phyloP scores from a whole-genome alignment of 2,888 invertebrate genomes.

The Oxystoma pomonae region DNA sequence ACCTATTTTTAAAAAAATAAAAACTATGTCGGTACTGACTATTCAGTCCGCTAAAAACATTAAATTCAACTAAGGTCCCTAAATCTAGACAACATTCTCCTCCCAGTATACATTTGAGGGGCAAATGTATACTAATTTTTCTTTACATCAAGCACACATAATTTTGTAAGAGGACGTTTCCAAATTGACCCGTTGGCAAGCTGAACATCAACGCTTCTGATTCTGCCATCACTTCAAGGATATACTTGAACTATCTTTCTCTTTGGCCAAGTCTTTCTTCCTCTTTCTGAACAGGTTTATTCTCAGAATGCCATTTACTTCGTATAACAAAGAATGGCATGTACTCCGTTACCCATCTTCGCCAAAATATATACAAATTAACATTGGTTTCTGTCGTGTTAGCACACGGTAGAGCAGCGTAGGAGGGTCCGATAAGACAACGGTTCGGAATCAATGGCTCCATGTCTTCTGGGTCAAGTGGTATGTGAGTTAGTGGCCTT shows the following conservation, averaged over 20 bases:
- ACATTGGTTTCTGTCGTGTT: background rate
- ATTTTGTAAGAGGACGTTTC: background rate
- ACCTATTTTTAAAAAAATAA: too few relatives aligned
- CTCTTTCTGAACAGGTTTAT: background rate
- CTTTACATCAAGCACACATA: background rate
- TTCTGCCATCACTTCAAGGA: background rate
- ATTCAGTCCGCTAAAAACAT: too few relatives aligned
- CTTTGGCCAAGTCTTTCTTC: background rate
- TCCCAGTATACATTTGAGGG: background rate
- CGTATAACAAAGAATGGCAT: background rate
- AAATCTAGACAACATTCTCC: background rate
- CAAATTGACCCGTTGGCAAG: background rate
- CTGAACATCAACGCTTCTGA: background rate
- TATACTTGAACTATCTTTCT: background rate
- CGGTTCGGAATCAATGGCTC: slow-evolving; percentile 1
- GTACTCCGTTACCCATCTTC: background rate
- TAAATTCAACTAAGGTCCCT: too few relatives aligned
- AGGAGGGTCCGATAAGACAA: slow-evolving; percentile 3
- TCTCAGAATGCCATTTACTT: background rate
- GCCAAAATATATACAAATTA: background rate
- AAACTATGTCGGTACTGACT: too few relatives aligned
- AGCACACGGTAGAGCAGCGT: background rate
- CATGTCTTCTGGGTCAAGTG: background rate
- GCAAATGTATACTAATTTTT: background rate
- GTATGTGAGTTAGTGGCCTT: background rate